Conservation (phyloP, 2,888 invertebrate genomes). For the Andrena dorsata region DNA sequence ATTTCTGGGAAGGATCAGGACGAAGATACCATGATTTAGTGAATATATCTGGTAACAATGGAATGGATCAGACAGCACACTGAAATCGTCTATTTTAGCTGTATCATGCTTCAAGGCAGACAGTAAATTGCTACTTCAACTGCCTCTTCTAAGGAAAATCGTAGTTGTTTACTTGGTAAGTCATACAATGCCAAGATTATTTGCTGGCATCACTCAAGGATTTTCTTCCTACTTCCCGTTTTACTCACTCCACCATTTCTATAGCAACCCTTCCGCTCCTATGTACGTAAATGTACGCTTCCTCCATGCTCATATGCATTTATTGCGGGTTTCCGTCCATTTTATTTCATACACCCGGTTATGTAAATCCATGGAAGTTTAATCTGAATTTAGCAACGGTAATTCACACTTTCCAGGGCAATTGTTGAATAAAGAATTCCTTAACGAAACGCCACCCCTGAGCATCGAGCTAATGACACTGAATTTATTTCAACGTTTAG, state of each 20-base stretch:
- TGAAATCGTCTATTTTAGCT: neutral
- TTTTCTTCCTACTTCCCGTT: neutral
- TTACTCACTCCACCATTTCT: neutral
- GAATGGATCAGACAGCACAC: neutral
- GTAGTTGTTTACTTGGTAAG: slow-evolving; percentile 11
- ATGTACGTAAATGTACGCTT: neutral
- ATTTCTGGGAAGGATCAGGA: neutral
- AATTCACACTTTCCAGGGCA: too few species aligned
- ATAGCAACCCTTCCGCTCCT: neutral
- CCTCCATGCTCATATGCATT: neutral
- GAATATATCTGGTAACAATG: neutral
- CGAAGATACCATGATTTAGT: neutral
- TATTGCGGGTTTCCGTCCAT: neutral
- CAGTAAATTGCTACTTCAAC: slow-evolving; percentile 5
- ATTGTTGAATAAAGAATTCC: too few species aligned
- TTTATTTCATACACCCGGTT: neutral
- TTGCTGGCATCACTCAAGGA: neutral
- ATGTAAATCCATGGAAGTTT: neutral
- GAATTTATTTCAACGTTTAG: too few species aligned
- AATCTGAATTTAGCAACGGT: neutral
- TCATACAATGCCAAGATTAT: slow-evolving; percentile 11
- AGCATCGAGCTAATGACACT: too few species aligned
- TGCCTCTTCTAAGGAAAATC: neutral
- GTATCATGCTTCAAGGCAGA: neutral
- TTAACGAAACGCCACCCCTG: too few species aligned